Evolutionary conservation across 2,113 vertebrate species (phyloP).

Genomic region (Sinocyclocheilus anophthalmus): DNA sequence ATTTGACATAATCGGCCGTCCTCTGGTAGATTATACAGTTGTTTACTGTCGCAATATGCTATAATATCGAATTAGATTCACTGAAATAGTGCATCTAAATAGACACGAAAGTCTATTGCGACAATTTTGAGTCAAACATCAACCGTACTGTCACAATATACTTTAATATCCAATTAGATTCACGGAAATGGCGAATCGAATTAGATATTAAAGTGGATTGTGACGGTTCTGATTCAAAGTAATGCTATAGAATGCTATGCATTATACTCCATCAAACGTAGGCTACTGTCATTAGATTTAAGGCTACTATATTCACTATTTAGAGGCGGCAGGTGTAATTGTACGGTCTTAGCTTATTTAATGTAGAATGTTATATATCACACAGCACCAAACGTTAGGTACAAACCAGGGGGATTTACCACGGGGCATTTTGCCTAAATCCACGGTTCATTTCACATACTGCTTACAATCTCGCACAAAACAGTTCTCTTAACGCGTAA

Average conservation of each 20-base stretch:
- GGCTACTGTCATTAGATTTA: too few species aligned
- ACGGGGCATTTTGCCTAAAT: neutral
- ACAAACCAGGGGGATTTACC: neutral
- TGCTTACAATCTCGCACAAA: neutral
- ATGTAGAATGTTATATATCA: neutral
- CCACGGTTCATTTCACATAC: neutral
- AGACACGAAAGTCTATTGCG: neutral
- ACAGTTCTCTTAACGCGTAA: neutral
- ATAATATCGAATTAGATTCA: neutral
- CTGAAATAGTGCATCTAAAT: neutral
- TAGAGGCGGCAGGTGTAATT: neutral
- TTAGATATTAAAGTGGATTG: too few species aligned
- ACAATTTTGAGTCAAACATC: too few species aligned
- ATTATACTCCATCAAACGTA: neutral
- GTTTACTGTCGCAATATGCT: neutral
- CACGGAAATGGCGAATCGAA: too few species aligned
- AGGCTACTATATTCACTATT: neutral
- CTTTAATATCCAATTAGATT: too few species aligned
- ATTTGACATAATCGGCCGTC: neutral
- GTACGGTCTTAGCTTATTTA: too few species aligned
- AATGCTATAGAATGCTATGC: neutral
- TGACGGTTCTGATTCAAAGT: neutral
- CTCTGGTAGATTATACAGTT: neutral
- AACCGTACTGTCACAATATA: too few species aligned
- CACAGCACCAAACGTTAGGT: neutral